phyloP scores from a whole-genome alignment of 2,113 vertebrate species.

The Oryzias curvinotus region DNA sequence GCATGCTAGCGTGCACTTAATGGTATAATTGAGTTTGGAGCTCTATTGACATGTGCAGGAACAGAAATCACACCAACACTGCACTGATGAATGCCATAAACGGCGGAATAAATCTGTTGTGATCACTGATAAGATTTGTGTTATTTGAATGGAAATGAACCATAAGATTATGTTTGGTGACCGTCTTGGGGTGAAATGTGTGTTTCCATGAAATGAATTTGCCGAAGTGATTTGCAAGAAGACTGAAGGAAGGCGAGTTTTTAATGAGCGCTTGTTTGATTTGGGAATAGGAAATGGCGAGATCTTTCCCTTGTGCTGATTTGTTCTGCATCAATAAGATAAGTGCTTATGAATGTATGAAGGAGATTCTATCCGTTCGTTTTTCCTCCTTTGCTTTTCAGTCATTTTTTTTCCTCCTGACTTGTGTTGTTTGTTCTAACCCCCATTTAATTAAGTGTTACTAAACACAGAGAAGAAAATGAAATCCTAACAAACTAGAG shows the following conservation, averaged over 20 bases:
- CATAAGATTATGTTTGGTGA: conserved; percentile 65
- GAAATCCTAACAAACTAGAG: conserved; percentile 20
- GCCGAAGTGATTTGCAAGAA: conserved; percentile 62
- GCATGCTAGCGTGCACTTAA: conserved; percentile 57
- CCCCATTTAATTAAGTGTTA: conserved; percentile 28
- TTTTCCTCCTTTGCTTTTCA: neutral
- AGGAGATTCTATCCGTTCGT: neutral
- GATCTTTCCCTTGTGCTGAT: conserved; percentile 41
- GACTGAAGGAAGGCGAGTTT: conserved; percentile 38
- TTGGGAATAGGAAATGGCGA: conserved; percentile 74
- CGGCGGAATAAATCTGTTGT: conserved; percentile 37
- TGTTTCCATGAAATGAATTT: conserved; percentile 67
- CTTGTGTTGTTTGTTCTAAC: conserved; percentile 21
- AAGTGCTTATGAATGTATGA: conserved; percentile 12
- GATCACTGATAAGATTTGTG: conserved; percentile 69
- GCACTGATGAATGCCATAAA: conserved; percentile 36
- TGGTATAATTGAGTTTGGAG: conserved; percentile 72
- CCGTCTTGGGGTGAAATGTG: conserved; percentile 61
- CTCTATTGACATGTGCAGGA: conserved; percentile 61
- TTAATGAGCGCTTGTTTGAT: conserved; percentile 79
- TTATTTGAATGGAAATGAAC: conserved; percentile 80
- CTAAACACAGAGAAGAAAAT: conserved; percentile 18
- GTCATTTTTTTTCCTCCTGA: neutral
- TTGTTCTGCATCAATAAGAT: conserved; percentile 43
- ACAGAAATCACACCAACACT: conserved; percentile 19